A percentile compares a stretch with the other conserved stretches of the same genome.
These are phyloP conservation scores for Alces alces DNA, from an alignment of 2,113 vertebrate genomes.

Conservation along the genomic window DNA sequence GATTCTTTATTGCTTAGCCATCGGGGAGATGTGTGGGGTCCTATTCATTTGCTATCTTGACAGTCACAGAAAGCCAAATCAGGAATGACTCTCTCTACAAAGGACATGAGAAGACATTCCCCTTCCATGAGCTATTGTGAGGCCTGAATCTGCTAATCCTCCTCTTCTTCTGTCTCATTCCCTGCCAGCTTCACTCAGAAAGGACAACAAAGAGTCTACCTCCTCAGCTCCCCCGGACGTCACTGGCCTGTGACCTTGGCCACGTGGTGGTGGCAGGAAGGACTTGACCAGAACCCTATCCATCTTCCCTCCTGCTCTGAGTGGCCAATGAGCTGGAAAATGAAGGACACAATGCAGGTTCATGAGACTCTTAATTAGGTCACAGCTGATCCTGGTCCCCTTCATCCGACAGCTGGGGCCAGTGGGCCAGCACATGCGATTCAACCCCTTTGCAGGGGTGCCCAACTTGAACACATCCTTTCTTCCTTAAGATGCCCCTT, in stretches of 20 bases:
- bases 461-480: slow-evolving; percentile 48
- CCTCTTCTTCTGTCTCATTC: not conserved
- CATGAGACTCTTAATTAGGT: slow-evolving; percentile 85
- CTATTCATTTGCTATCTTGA: not conserved
- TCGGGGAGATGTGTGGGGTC: not conserved
- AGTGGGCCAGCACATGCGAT: slow-evolving; percentile 56
- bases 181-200: not conserved
- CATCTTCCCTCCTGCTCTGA: slow-evolving; percentile 71
- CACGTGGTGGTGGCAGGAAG: slow-evolving; percentile 76
- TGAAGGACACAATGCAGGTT: slow-evolving; percentile 85
- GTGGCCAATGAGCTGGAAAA: slow-evolving; percentile 84
- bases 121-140: not conserved
- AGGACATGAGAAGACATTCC: not conserved
- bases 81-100: not conserved
- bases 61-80: not conserved
- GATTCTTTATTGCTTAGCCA: not conserved
- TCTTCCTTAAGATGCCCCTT: not conserved
- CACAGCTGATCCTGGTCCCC: slow-evolving; percentile 82
- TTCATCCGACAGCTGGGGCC: slow-evolving; percentile 81
- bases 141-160: not conserved
- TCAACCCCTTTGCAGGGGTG: slow-evolving; percentile 32
- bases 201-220: slow-evolving; percentile 69
- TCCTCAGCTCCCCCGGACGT: slow-evolving; percentile 46
- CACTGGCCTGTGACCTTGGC: slow-evolving; percentile 75
- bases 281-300: slow-evolving; percentile 78